phyloP scores from a whole-genome alignment of 35 echinoderm and acorn worm genomes.

The Lytechinus variegatus region DNA sequence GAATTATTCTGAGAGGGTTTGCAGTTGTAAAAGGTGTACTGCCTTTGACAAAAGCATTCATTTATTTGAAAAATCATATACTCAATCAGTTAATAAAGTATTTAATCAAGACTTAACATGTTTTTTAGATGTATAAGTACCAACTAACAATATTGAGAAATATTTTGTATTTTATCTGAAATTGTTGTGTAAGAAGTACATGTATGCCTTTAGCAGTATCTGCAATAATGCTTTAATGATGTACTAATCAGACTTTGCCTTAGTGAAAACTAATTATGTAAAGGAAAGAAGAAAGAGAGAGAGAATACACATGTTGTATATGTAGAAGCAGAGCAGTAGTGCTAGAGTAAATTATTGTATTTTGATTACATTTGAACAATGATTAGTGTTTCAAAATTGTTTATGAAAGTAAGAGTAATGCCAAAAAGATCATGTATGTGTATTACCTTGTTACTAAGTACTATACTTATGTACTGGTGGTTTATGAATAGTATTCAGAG shows the following conservation, averaged over 20 bases:
- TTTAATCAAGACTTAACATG: neutral
- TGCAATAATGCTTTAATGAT: slow-evolving; percentile 12
- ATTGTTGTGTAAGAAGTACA: neutral
- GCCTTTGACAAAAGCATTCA: neutral
- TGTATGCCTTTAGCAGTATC: slow-evolving; percentile 7
- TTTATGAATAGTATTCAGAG: neutral
- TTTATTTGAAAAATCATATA: neutral
- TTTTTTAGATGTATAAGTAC: neutral
- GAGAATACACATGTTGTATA: neutral
- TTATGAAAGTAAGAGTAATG: neutral
- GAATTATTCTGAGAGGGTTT: too few relatives aligned
- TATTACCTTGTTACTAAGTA: neutral
- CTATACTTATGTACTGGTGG: neutral
- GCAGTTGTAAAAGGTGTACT: neutral
- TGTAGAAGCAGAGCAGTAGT: too few relatives aligned
- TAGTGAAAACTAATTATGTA: neutral
- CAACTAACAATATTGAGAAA: neutral
- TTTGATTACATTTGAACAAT: neutral
- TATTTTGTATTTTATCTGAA: neutral
- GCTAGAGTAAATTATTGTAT: neutral
- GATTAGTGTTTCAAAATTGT: neutral
- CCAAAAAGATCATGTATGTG: neutral
- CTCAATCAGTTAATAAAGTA: neutral
- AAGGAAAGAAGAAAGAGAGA: neutral
- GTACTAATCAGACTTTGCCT: neutral